These are phyloP conservation scores for Aphaenogaster rudis DNA, from an alignment of 1,140 invertebrate genomes.

Conservation along the genomic window DNA sequence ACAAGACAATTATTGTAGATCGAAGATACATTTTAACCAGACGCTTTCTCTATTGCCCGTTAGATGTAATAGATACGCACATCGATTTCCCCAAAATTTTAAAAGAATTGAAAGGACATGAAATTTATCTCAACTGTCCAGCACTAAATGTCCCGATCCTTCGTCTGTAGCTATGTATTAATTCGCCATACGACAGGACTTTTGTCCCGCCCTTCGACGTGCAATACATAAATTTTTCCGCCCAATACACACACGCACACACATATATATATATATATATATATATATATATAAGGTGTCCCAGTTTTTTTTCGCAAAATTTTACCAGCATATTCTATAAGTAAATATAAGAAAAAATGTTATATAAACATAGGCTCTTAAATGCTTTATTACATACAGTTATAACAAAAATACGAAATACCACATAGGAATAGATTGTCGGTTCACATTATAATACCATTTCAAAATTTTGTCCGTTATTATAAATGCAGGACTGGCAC, in stretches of 20 bases:
- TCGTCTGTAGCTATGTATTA: background rate
- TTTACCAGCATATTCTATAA: no score
- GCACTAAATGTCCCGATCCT: conserved; percentile 6
- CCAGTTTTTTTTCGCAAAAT: no score
- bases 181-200: conserved; percentile 16
- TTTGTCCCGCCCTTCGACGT: background rate
- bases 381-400: no score
- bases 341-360: no score
- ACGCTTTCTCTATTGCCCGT: background rate
- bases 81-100: background rate
- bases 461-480: no score
- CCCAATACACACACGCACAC: background rate
- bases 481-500: no score
- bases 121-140: conserved; percentile 26
- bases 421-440: no score
- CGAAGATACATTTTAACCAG: background rate
- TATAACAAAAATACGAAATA: no score
- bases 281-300: no score
- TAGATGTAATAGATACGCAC: background rate
- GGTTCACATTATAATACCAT: no score
- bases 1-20: background rate
- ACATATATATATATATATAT: background rate
- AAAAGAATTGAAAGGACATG: background rate
- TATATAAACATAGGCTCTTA: no score
- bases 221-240: conserved; percentile 36